Base-by-base conservation (phyloP, 2,797 vertebrate species). In the Arnoldichthys spilopterus region DNA sequence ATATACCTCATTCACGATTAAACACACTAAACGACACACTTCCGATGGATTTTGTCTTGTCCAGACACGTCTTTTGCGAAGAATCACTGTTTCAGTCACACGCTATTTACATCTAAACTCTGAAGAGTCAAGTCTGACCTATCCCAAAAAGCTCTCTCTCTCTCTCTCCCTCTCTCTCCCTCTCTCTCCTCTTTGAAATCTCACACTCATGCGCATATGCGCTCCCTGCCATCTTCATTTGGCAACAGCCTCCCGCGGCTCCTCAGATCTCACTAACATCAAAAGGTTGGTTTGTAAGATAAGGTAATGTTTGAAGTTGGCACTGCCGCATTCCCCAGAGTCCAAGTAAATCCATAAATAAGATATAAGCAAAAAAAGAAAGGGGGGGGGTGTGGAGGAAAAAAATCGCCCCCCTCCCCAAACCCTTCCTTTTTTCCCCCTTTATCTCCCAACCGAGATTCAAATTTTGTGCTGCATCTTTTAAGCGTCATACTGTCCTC, bases 291-390 rank as follows among this genome's bases (percentile, higher is more conserved):
- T 96, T 95, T 96, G 96, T 95, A 96, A 97, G 96, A 97, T 96
- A 96, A 97, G 96, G 96, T 96, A 93, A 95, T 94, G 96, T 96
- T 95, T 98, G 96, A 97, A 97, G 96, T 96, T 95, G 93, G 92
- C 93, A 92, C 90, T 91, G 94, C 92, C 90, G 93, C 94, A 94
- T 94, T 96, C 95, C 95, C 95, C 87, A 88, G 94, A 93, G 95
- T 95, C 95, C 96, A 95, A 95, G 92, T 93, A 95, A 95, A 94
- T 94, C 95, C 95, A 95, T 95, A 96, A 96, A 96, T 95, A 96
- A 97, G 94, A 96, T 94, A 96, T 91, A 94, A 95, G 93, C 92
- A 92, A 37, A 62, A 26, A 37, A 68, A 62, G 58, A 64, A 71
- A 37, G 15, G 37, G 49, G 11, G 58, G 26, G 45, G 40, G 24